Base-by-base conservation (phyloP, 2,797 vertebrate species). In the Alca torda region DNA sequence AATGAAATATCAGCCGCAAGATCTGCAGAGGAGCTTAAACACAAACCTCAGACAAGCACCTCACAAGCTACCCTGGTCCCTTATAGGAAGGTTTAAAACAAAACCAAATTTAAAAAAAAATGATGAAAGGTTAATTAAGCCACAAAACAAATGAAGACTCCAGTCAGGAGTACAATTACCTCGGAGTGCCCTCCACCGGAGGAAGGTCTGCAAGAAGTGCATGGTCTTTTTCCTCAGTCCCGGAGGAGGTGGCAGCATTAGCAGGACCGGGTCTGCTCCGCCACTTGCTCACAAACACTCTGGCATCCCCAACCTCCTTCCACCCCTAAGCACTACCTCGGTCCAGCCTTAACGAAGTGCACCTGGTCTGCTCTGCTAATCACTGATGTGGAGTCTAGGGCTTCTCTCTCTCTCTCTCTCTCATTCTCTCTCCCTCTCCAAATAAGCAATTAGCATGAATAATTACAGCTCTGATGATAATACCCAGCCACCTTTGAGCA, bases 371-470 rank as follows among this genome's bases (percentile, higher is more conserved):
- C 82, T 93, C 87, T 56, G 57, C 89, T 90, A 23, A 87, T 43
- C 94, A 76, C 89, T 67, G 79, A 72, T 69, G 80, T 39, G 54
- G 79, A 96, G 76, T 84, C 84, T 50, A 80, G 79, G 77, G 73
- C 53, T 94, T 65, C 86, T 83, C 83, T 87, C 45, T 45, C 41
- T 41, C 39, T 39, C 39, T 14, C 45, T 45, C 92, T 69, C 84
- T 69, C 64, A 5, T 41, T 73, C 89, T 68, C 82, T 61, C 92
- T 92, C 83, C 88, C 89, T 97, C 94, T 95, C 96, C 95, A 97
- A 97, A 97, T 96, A 97, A 96, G 96, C 88, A 98, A 98, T 98
- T 97, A 98, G 97, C 96, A 98, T 97, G 97, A 97, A 98, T 97
- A 98, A 98, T 97, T 97, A 98, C 91, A 95, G 96, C 93, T 95